Evolutionary conservation across 2,797 vertebrate genomes (phyloP), one percentile per base, ranked within the genome.

Genomic region (Benthosema pterotum): DNA sequence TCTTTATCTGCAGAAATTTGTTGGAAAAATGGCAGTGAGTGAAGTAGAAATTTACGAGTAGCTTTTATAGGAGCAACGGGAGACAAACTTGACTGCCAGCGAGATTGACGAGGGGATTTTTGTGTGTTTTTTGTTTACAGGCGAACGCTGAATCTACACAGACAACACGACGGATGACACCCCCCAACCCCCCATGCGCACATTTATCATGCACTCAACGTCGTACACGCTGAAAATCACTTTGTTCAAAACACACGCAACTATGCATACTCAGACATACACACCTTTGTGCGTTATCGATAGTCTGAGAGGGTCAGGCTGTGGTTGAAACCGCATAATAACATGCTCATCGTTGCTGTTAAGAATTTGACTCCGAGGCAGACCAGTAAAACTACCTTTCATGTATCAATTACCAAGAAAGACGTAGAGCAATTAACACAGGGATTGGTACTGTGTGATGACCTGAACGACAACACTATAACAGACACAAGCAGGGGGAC

Each of bases 321-420:
- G 54, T 50, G 9, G 38, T 6, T 42, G 32, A 42, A 42, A 42
- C 17, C 17, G 32, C 11, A 1, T 50, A 16, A n/a, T 19, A 18
- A 16, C 48, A 18, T 50, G 9, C 14, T 18, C 0, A 58, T n/a
- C 15, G 6, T n/a, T 25, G 13, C 7, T 43, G 28, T 13, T 28
- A 2, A 25, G 15, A 5, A 48, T 11, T 11, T 38, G 32, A 38
- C 32, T 38, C 32, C 0, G 28, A 28, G 28, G 22, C 22, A 25
- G 22, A 25, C 5, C 22, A 67, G 64, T 60, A 66, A 64, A 60
- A 60, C 47, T 61, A 51, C 65, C 60, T 12, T 60, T 45, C 28
- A 16, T 45, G 22, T 16, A 65, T 77, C 82, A 86, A 72, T 76
- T 74, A 87, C 80, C 82, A 83, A 82, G 86, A 19, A 56, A 73